phyloP scores from a whole-genome alignment of 2,113 vertebrate species.

The Urocynchramus pylzowi region DNA sequence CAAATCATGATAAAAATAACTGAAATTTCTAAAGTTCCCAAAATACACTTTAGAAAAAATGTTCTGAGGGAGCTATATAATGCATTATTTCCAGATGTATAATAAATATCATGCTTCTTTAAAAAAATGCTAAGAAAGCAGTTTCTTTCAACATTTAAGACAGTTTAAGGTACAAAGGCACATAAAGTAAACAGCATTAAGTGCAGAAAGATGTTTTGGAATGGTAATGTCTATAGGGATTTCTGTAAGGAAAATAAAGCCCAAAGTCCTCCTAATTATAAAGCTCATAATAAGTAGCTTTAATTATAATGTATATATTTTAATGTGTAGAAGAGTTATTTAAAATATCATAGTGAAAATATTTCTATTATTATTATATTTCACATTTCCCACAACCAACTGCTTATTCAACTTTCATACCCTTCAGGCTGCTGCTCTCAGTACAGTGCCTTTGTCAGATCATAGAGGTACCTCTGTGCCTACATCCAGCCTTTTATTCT shows the following conservation, averaged over 20 bases:
- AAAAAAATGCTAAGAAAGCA: conserved; percentile 30
- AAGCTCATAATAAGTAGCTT: not conserved
- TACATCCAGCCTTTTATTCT: not conserved
- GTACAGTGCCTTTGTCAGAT: not conserved
- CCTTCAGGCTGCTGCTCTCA: not conserved
- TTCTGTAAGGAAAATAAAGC: not conserved
- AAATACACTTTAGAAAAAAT: not conserved
- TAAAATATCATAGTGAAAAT: not conserved
- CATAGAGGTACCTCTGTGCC: not conserved
- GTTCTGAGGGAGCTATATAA: not conserved
- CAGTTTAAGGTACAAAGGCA: not conserved
- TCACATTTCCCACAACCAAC: not conserved
- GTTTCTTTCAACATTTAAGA: conserved; percentile 13
- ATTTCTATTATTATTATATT: not conserved
- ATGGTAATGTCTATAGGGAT: not conserved
- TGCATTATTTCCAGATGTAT: conserved; percentile 54
- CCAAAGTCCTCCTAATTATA: not conserved
- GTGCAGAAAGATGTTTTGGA: not conserved
- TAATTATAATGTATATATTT: not conserved
- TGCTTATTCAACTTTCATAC: not conserved
- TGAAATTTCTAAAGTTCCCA: conserved; percentile 11
- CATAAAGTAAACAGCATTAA: not conserved
- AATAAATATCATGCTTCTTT: not conserved
- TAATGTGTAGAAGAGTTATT: not conserved
- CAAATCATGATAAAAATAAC: conserved; percentile 20